Evolutionary conservation across 2,113 vertebrate genomes (phyloP), one percentile per base, ranked within the genome.

Genomic region (Istiophorus platypterus): DNA sequence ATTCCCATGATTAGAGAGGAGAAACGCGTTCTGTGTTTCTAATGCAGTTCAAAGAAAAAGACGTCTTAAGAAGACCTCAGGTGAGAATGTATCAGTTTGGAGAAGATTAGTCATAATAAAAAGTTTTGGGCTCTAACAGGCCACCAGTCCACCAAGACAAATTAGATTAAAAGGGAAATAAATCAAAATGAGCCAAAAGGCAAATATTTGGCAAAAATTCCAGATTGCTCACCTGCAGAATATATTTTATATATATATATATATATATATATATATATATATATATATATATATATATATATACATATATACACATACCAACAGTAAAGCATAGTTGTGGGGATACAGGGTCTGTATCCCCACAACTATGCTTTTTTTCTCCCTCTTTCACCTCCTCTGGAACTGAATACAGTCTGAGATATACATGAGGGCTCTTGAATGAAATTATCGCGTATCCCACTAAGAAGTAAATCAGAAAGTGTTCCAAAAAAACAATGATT

Each of bases 151-250:
- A 47, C 26, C 39, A 20, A 81, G 69, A 72, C 24, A 49, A 68
- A 81, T 39, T 42, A n/a, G 64, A 84, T 59, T 52, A 24, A 84
- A 84, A 78, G 59, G 68, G 42, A 81, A 83, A 73, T 58, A 51
- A 26, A 67, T 66, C 8, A 57, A 22, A 47, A 57, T 65, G 41
- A 73, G 70, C 51, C 79, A 76, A 68, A 54, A 77, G 68, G 11
- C 52, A 73, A 84, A 72, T 15, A 66, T 64, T 29, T 57, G 59
- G 1, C 12, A 52, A 59, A 42, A 45, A 17, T 24, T 2, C 7
- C 29, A 24, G 22, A 26, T 13, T 59, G 31, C 7, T 2, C 20
- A 47, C n/a, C 8, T 69, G 27, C 64, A 63, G 29, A 57, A 41
- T 24, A 3, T 56, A 17, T 29, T 22, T 24, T 42, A 26, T 14